phyloP scores from a whole-genome alignment of 2,797 vertebrate genomes.

The Erethizon dorsatum region DNA sequence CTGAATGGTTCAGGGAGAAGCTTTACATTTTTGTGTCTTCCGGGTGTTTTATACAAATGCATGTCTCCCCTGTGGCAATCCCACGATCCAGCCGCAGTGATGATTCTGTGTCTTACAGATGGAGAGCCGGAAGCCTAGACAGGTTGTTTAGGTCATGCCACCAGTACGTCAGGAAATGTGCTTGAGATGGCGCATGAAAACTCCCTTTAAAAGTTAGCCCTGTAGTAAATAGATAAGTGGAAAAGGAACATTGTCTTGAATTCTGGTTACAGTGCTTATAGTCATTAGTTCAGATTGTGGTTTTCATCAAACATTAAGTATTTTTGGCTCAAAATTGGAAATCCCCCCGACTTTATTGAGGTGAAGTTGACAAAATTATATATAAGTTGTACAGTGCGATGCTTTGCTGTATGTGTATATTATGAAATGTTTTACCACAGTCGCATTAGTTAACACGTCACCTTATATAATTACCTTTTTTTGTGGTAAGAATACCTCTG shows the following conservation, averaged over 20 bases:
- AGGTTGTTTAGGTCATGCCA: too few species aligned
- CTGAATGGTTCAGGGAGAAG: not conserved
- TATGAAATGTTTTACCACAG: not conserved
- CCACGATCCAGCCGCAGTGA: not conserved
- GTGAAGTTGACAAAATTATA: not conserved
- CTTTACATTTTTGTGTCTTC: not conserved
- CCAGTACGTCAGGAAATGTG: not conserved
- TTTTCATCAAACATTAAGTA: constrained; percentile 35
- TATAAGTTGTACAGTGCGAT: not conserved
- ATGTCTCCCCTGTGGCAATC: not conserved
- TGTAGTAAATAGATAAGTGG: not conserved
- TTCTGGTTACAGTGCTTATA: not conserved
- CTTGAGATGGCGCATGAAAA: not conserved
- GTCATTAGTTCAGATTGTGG: not conserved
- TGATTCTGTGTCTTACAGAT: not conserved
- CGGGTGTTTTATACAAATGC: not conserved
- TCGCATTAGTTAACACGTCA: not conserved
- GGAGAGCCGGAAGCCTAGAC: not conserved
- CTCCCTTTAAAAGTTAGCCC: not conserved
- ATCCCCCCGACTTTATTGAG: not conserved
- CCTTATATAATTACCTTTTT: not conserved
- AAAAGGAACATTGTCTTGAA: not conserved
- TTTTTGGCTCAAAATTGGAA: not conserved
- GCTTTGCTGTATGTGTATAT: not conserved
- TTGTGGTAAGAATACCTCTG: not conserved